Conservation (phyloP, 2,797 vertebrate species). For the Otolemur crassicaudatus region DNA sequence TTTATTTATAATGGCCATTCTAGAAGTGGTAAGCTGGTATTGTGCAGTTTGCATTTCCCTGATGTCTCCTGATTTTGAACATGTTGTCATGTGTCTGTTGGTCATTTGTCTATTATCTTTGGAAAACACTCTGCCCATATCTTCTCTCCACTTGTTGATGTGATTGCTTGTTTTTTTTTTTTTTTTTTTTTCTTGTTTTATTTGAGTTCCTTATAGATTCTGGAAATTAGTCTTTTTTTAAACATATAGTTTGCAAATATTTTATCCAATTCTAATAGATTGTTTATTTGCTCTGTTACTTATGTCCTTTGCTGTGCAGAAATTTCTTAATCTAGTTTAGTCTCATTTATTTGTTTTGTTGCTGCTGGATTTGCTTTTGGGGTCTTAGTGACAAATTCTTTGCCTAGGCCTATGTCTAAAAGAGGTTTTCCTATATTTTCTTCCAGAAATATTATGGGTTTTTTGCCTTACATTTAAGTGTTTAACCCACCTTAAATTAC, state of each 20-base stretch:
- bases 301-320: neutral
- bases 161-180: neutral
- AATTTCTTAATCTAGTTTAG: neutral
- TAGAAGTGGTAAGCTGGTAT: neutral
- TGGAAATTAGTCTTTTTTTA: neutral
- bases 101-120: neutral
- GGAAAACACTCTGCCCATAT: neutral
- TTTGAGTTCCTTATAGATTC: neutral
- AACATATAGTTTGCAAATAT: neutral
- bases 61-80: neutral
- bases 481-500: neutral
- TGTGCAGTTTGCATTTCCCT: neutral
- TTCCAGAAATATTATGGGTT: neutral
- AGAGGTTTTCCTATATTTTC: neutral
- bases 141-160: neutral
- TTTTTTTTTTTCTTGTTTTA: neutral
- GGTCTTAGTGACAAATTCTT: neutral
- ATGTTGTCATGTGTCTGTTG: neutral
- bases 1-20: neutral
- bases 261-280: neutral
- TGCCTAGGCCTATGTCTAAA: neutral
- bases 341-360: neutral
- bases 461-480: neutral
- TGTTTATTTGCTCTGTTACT: neutral
- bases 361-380: neutral